Base-by-base conservation (phyloP, 2,797 vertebrate genomes). In the Gymnoscopelus microlampas region DNA sequence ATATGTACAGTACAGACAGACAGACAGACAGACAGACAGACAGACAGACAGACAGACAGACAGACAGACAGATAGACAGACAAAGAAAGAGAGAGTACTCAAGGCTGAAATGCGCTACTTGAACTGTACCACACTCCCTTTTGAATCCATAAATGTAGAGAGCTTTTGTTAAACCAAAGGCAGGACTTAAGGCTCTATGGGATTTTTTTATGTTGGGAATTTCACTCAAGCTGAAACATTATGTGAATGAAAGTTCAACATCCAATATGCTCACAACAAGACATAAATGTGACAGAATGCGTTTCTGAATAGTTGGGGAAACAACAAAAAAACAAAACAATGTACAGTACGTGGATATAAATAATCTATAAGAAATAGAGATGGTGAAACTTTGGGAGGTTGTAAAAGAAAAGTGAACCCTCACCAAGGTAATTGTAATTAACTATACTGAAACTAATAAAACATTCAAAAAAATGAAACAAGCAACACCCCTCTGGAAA, bases 71-170 rank as follows among this genome's bases (percentile, higher is more conserved):
- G n/a, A n/a, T n/a, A n/a, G n/a, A n/a, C n/a, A n/a, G n/a, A n/a
- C n/a, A n/a, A 4, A 3, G 11, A 23, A 19, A 7, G 10, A n/a
- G 3, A 2, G 5, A 47, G 9, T 24, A 49, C 23, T 23, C 32
- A 60, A 60, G 12, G 39, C 39, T 47, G 9, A 60, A 39, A 35
- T 39, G 39, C 19, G 9, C 32, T 53, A 53, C 12, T 60, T 60
- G 39, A 47, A 44, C 58, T 60, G 15, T 60, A 44, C 2, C n/a
- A 10, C 13, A 14, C 68, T 48, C 66, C 48, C 47, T 80, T 47
- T 73, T 79, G 68, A 70, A 64, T 60, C 78, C 65, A 78, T 63
- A 85, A 84, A 83, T 66, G 73, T 32, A 66, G 61, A 60, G 14
- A 63, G 62, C 64, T 76, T 80, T 81, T 80, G 51, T 78, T 60